Percentiles rank a stretch among this genome's conserved stretches.
Conservation (phyloP, 2,113 vertebrate genomes). For the Perccottus glenii region DNA sequence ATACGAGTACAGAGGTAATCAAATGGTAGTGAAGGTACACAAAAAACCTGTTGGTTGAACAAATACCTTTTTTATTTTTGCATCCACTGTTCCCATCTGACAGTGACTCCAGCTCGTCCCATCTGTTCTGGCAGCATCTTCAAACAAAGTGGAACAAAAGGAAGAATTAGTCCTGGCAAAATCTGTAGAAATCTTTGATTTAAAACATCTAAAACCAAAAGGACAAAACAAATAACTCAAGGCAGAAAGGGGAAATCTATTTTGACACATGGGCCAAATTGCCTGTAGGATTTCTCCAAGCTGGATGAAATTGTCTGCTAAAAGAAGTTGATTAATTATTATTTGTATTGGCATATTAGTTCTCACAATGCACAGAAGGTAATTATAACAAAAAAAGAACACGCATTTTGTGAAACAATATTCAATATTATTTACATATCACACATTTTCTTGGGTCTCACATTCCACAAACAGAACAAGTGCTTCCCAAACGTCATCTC, state of each 20-base stretch:
- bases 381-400: too few species aligned
- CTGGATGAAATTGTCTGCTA: not conserved
- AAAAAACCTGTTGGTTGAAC: slow-evolving; percentile 31
- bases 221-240: not conserved
- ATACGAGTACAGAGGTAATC: slow-evolving; percentile 35
- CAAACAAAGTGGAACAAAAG: slow-evolving; percentile 45
- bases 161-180: slow-evolving; percentile 31
- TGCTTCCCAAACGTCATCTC: not conserved
- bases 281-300: not conserved
- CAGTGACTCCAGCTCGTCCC: slow-evolving; percentile 18
- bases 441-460: too few species aligned
- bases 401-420: too few species aligned
- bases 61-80: slow-evolving; percentile 3
- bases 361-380: too few species aligned
- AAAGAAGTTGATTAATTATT: not conserved
- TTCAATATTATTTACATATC: too few species aligned
- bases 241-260: not conserved
- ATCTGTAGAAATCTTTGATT: slow-evolving; percentile 11
- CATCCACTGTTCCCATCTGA: slow-evolving; percentile 20
- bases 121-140: slow-evolving; percentile 47
- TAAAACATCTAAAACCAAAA: not conserved
- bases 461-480: not conserved
- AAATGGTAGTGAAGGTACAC: slow-evolving; percentile 32
- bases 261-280: not conserved
- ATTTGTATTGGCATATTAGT: too few species aligned